Base-by-base conservation (phyloP, 2,888 invertebrate genomes). In the Drepanosiphum platanoidis region DNA sequence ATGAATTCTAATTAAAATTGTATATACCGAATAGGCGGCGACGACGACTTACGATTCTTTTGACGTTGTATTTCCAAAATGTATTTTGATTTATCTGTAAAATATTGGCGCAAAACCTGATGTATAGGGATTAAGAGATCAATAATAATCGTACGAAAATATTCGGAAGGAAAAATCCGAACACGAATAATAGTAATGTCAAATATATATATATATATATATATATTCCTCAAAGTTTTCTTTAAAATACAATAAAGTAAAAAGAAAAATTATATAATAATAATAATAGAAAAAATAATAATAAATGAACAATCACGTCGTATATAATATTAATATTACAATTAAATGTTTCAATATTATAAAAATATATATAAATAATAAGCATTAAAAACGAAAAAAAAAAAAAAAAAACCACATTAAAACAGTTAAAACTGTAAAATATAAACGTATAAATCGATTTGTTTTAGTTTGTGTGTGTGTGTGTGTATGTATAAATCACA, bases 191-290 rank as follows among this genome's bases (percentile, higher is more conserved):
- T 74, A 74, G 32, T 74, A 32, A 46, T 52, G 27, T 77, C 27
- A 61, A 77, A 61, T 75, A 75, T n/a, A n/a, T n/a, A n/a, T n/a
- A n/a, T n/a, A n/a, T n/a, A n/a, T n/a, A n/a, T n/a, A n/a, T n/a
- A n/a, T n/a, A n/a, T 61, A 77, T 77, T 61, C 27, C 30, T 36
- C 36, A 39, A 5, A 30, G 39, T 61, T 39, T 27, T 77, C 34
- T 77, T 77, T 61, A 30, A 77, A 77, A 77, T 64, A 77, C 36
- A 77, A 64, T 77, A 61, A 58, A 52, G 74, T 34, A 52, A 75
- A 52, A 74, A 58, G 22, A 77, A 75, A 27, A 13, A 34, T 58
- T 13, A 34, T 52, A 75, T 36, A 61, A 22, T 32, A 64, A 64
- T 64, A 11, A 39, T 30, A 27, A 39, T 71, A 71, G 5, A 27